phyloP scores from a whole-genome alignment of 1,140 invertebrate genomes.

The Drosophila neocordata region DNA sequence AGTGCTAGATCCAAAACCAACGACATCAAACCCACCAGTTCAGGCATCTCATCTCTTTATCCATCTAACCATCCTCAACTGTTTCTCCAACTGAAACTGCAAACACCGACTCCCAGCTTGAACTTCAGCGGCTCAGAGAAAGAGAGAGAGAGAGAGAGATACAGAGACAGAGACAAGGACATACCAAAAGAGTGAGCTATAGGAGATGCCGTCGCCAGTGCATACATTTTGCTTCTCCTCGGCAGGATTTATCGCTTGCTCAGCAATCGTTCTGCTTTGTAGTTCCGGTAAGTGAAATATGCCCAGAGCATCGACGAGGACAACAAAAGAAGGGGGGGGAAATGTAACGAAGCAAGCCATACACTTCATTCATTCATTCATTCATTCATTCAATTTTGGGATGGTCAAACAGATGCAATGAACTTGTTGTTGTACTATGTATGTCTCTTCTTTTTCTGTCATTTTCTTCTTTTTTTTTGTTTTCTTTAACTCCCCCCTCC shows the following conservation, averaged over 20 bases:
- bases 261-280: slow-evolving; percentile 83
- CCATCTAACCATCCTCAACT: slow-evolving; percentile 5
- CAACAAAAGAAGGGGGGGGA: slow-evolving; percentile 10
- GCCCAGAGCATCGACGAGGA: slow-evolving; percentile 35
- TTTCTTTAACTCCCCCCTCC: not conserved
- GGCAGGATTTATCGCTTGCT: slow-evolving; percentile 82
- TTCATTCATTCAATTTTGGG: slow-evolving; percentile 26
- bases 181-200: not conserved
- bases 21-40: slow-evolving; percentile 15
- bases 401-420: slow-evolving; percentile 25
- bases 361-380: slow-evolving; percentile 31
- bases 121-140: slow-evolving; percentile 1
- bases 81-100: not conserved
- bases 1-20: slow-evolving; percentile 50
- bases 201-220: slow-evolving; percentile 64
- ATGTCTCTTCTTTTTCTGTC: slow-evolving; percentile 1
- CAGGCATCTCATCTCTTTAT: slow-evolving; percentile 10
- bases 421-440: slow-evolving; percentile 12
- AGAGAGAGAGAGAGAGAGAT: not conserved
- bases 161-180: slow-evolving; percentile 4
- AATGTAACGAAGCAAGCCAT: slow-evolving; percentile 21
- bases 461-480: not conserved
- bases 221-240: slow-evolving; percentile 71
- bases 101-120: not conserved
- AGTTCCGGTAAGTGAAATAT: slow-evolving; percentile 83